Evolutionary conservation across 1,140 invertebrate species (phyloP), one percentile per base, ranked within the genome.

Genomic region (Lepidurus couesii): DNA sequence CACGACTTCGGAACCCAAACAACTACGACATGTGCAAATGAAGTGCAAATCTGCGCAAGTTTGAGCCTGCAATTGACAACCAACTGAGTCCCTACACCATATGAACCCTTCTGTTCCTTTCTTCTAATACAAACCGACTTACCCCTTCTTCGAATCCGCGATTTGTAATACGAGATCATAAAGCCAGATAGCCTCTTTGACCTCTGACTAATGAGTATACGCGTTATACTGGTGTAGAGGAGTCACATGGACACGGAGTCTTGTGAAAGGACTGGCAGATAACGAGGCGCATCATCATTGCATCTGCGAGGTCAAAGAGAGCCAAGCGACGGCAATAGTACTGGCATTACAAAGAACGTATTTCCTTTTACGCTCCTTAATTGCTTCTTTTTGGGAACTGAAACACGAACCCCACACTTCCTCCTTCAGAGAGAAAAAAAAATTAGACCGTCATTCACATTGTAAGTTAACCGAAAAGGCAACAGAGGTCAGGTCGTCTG

Each of bases 171-270:
- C 53, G 53, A 65, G 53, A 65, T 65, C 13, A 11, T 65, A 7
- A 13, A 65, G 53, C 7, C 53, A 9, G 53, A 65, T 65, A 65
- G 21, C 53, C 53, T 21, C 13, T 13, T 13, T 65, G 53, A 65
- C 53, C 53, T 65, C 53, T 65, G 9, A n/a, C 53, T 65, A 65
- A 65, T 65, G 53, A 65, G 53, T n/a, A n/a, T n/a, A 65, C 16
- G 53, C 53, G 53, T 21, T 65, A 13, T 21, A 65, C 53, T 13
- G 1, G 16, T 21, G 34, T 34, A 34, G 2, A 34, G 34, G 4
- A 34, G 34, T 34, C 34, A 4, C 34, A 34, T 34, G 34, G 13
- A 24, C 24, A 11, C 11, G 47, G 13, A 65, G 6, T 65, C 53
- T n/a, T 65, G 53, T 21, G 53, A 65, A 65, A 65, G 47, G 47